These are phyloP conservation scores for Parazoanthus darwini DNA, from an alignment of 92 coral and sea anemone genomes.

Conservation along the genomic window DNA sequence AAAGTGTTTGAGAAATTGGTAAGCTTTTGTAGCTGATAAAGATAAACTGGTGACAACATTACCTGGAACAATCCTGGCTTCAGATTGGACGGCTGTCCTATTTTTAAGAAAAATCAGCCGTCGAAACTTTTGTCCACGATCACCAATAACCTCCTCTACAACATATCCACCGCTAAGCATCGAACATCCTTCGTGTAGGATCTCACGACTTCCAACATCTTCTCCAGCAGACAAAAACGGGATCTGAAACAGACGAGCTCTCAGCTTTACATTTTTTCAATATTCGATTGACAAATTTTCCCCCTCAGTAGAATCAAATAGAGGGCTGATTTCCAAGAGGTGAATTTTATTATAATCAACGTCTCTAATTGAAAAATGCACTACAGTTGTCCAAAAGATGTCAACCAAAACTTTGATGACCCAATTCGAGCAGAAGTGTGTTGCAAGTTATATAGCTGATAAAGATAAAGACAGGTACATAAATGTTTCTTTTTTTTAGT, in stretches of 20 bases:
- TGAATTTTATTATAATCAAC: not conserved
- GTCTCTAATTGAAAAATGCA: not conserved
- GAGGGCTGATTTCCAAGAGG: no score
- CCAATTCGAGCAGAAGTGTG: not conserved
- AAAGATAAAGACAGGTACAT: not conserved
- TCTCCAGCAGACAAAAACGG: slow-evolving; percentile 89
- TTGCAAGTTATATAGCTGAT: not conserved
- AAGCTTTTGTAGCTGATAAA: not conserved
- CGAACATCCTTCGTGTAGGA: slow-evolving; percentile 72
- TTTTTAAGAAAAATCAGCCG: slow-evolving; percentile 81
- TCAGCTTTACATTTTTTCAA: not conserved
- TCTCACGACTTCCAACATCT: slow-evolving; percentile 86
- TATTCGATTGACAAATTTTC: not conserved
- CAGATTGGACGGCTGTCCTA: slow-evolving; percentile 82
- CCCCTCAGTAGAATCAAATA: not conserved
- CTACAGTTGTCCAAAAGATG: not conserved
- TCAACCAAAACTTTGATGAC: not conserved
- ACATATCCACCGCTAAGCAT: slow-evolving; percentile 73
- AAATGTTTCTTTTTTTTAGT: no score
- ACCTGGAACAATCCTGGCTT: slow-evolving; percentile 75
- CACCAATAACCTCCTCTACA: slow-evolving; percentile 83
- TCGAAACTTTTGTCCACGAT: slow-evolving; percentile 71
- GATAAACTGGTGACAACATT: not conserved
- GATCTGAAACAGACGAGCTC: slow-evolving; percentile 44
- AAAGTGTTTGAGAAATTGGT: not conserved